Base-by-base conservation (phyloP, 2,888 invertebrate genomes). In the Agrotis segetum region DNA sequence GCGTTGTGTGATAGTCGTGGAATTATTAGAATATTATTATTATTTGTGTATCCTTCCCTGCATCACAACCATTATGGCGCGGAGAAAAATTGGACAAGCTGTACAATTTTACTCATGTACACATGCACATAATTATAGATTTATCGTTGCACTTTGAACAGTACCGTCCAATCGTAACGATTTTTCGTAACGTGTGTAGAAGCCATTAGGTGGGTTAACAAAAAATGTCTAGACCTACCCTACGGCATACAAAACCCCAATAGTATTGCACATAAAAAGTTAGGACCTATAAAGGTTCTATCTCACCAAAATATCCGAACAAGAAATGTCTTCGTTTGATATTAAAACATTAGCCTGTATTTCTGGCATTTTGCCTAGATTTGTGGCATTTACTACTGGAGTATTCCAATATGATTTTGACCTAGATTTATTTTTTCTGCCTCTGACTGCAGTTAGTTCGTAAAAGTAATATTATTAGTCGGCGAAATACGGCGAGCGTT, bases 241-340 rank as follows among this genome's bases (percentile, higher is more conserved):
- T 6, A 29, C 40, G 77, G 61, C 55, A 14, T 53, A 58, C 68
- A 68, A 68, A 74, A 58, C 64, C 56, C 52, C n/a, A 68, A 77
- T 52, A 21, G 24, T 49, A 58, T 58, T 52, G 40, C 29, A 34
- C 21, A 66, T 79, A 79, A 79, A 79, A 79, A 79, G 55, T 68
- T 61, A 68, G 44, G 49, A 59, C n/a, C 58, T 64, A 46, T 62
- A 64, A 14, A 55, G 56, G 50, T 63, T 50, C 16, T 66, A 60
- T 66, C 68, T 59, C 24, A 65, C 47, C 46, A 71, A 71, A 73
- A 44, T 77, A 77, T 59, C n/a, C 7, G 13, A 14, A 52, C 65
- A 69, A 74, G 69, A 74, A 74, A 66, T 59, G 19, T 40, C 67
- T 63, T 50, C 17, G 76, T 46, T 71, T 67, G 40, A 60, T 67